phyloP scores from a whole-genome alignment of 2,888 invertebrate species.

The Holacanthella duospinosa region DNA sequence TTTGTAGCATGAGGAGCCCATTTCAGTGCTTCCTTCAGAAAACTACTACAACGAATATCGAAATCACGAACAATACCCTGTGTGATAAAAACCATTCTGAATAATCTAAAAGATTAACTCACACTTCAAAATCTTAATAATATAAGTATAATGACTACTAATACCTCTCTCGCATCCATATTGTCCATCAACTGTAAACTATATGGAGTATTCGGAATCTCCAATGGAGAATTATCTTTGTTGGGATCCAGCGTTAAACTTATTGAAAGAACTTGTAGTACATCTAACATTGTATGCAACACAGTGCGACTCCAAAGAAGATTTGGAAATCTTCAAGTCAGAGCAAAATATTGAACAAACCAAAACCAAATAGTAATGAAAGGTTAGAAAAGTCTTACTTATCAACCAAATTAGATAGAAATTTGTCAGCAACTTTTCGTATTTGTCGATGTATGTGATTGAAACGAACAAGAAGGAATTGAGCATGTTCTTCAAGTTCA shows the following conservation, averaged over 20 bases:
- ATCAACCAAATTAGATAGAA: conserved; percentile 75
- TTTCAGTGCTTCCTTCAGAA: conserved; percentile 93
- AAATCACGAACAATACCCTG: conserved; percentile 89
- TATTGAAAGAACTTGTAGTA: conserved; percentile 77
- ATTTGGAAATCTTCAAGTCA: conserved; percentile 71
- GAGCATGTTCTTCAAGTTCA: conserved; percentile 86
- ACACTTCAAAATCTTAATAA: background rate
- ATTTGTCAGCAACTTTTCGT: conserved; percentile 81
- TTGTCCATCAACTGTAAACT: conserved; percentile 84
- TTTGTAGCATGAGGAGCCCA: conserved; percentile 96
- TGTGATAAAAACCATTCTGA: conserved; percentile 26
- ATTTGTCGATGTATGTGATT: conserved; percentile 95
- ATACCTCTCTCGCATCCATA: conserved; percentile 75
- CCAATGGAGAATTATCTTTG: conserved; percentile 74
- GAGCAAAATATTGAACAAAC: background rate
- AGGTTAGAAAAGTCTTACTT: conserved; percentile 42
- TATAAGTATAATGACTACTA: background rate
- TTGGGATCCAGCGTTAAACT: conserved; percentile 85
- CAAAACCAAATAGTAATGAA: background rate
- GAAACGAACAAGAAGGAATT: conserved; percentile 89
- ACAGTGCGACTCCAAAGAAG: conserved; percentile 91
- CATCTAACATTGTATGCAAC: conserved; percentile 89
- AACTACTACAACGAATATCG: conserved; percentile 82
- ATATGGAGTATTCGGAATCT: conserved; percentile 76
- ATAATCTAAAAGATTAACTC: background rate